Base-by-base conservation (phyloP, 2,888 invertebrate genomes). In the Drosophila koepferae region DNA sequence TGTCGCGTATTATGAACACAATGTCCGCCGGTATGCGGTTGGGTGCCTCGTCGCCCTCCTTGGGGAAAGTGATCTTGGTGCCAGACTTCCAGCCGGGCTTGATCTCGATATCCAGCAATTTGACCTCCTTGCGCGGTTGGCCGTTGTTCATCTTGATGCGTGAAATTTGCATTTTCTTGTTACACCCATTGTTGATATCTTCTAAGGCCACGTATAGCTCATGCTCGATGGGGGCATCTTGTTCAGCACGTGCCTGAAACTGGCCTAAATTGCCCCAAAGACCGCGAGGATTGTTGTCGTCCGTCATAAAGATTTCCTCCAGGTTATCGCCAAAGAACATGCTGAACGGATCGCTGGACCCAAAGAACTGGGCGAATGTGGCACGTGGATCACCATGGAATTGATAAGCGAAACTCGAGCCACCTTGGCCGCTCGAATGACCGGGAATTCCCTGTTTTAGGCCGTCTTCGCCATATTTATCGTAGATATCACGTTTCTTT, bases 91-190 rank as follows among this genome's bases (percentile, higher is more conserved):
- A 99, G 14, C 99, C 99, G 0, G 98, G 98, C 92, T 99, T 99
- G 75, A 99, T 98, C 98, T 98, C 43, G 98, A 60, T 49, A 3
- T 60, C 31, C 16, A 60, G 93, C 14, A 99, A 97, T 94, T 99
- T 99, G 91, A 99, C 98, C 92, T 99, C 99, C 87, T 97, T 97
- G 86, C 96, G 96, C 0, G 96, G 95, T 0, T 96, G 95, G 14
- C 98, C 98, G 0, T 96, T 94, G 76, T 96, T 96, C 53, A 97
- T 3, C 7, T 7, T 94, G 0, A 98, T 96, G 63, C 99, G 95
- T 0, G 98, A 99, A 77, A 99, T 99, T 93, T 99, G 99, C 98
- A 99, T 99, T 93, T 99, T 99, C 93, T 99, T 99, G 0, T 97
- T 97, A 91, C 98, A 98, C 12, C 99, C 99, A 63, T 95, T 96